phyloP scores from a whole-genome alignment of 1,140 invertebrate species.

The Ceratitis capitata region DNA sequence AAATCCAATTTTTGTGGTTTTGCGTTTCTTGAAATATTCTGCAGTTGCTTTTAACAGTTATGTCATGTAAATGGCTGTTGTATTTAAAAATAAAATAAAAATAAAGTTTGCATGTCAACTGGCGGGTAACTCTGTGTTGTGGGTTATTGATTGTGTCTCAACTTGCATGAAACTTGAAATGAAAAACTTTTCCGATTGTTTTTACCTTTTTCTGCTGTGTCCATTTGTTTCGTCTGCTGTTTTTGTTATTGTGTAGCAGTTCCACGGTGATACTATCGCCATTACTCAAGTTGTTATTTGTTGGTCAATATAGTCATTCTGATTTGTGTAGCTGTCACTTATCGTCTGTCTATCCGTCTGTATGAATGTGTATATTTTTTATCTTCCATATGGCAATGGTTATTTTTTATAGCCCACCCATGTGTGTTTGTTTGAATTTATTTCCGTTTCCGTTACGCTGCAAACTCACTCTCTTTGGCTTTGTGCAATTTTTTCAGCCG shows the following conservation, averaged over 20 bases:
- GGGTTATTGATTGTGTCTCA: slow-evolving; percentile 8
- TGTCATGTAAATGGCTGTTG: too few relatives aligned
- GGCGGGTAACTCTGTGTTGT: neutral
- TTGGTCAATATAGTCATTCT: neutral
- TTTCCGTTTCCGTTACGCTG: slow-evolving; percentile 20
- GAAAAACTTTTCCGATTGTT: neutral
- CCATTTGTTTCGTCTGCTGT: neutral
- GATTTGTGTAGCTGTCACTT: neutral
- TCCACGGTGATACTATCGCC: neutral
- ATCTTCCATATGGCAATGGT: neutral
- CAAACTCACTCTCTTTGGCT: neutral
- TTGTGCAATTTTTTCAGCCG: neutral
- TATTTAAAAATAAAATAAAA: too few relatives aligned
- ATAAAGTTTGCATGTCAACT: neutral
- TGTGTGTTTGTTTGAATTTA: neutral
- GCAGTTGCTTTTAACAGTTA: too few relatives aligned
- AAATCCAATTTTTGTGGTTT: too few relatives aligned
- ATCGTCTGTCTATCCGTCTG: neutral
- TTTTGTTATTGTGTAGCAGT: neutral
- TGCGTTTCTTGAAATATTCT: too few relatives aligned
- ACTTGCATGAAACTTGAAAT: neutral
- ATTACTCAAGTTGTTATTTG: neutral
- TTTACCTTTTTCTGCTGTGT: neutral
- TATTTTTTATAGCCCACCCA: neutral
- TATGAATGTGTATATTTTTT: neutral